phyloP scores from a whole-genome alignment of 2,797 vertebrate genomes.

The Microctenopoma lineatum region DNA sequence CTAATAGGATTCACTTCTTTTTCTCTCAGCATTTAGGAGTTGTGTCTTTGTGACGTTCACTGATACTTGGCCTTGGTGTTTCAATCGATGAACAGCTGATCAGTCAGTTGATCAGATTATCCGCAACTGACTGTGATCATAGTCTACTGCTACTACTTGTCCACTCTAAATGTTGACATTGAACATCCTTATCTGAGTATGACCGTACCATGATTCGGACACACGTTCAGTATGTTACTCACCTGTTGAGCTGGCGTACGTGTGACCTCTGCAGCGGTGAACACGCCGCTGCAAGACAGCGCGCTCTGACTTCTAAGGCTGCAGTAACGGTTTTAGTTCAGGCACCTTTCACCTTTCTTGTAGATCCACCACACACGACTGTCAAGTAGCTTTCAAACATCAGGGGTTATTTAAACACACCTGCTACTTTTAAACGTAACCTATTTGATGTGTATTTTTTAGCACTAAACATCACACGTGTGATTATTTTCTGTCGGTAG shows the following conservation, averaged over 20 bases:
- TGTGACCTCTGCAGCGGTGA: conserved; percentile 24
- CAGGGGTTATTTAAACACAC: conserved; percentile 73
- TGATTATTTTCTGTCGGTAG: conserved; percentile 62
- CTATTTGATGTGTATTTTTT: conserved; percentile 65
- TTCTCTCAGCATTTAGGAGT: conserved; percentile 47
- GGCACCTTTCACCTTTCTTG: conserved; percentile 31
- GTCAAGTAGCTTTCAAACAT: conserved; percentile 62
- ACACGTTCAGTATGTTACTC: conserved; percentile 33
- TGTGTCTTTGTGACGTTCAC: conserved; percentile 37
- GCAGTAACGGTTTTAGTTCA: conserved; percentile 50
- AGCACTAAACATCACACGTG: conserved; percentile 52
- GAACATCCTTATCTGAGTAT: conserved; percentile 42
- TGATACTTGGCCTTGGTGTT: conserved; percentile 49
- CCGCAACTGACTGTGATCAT: conserved; percentile 49
- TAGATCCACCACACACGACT: conserved; percentile 49
- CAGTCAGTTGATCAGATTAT: conserved; percentile 57
- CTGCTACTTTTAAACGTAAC: conserved; percentile 62
- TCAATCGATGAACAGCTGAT: conserved; percentile 35
- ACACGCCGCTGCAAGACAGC: conserved; percentile 45
- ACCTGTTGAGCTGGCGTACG: conserved; percentile 30
- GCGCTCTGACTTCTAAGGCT: conserved; percentile 24
- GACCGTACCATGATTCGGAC: conserved; percentile 31
- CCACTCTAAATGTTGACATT: conserved; percentile 45
- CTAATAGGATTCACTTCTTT: conserved; percentile 44
- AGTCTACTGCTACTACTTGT: conserved; percentile 5